Percentiles rank a stretch among this genome's conserved stretches.
Evolutionary conservation across 2,888 invertebrate genomes (phyloP).

Genomic region (Priocnemis perturbator): DNA sequence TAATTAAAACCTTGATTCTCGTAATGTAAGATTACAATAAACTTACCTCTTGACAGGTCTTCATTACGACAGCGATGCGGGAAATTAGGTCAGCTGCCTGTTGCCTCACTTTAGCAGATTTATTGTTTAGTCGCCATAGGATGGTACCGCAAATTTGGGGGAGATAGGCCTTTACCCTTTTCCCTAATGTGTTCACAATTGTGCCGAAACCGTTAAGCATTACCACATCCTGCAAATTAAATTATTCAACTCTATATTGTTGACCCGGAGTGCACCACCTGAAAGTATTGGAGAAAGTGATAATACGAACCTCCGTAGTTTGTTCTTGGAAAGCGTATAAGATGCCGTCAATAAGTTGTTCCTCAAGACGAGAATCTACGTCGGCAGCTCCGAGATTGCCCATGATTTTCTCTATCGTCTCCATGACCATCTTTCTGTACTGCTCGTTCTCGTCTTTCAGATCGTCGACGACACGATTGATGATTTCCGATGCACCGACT

Average conservation of each 20-base stretch:
- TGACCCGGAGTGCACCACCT: too few relatives aligned
- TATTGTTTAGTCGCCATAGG: slow-evolving; percentile 99
- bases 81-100: slow-evolving; percentile 99
- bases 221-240: slow-evolving; percentile 88
- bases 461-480: slow-evolving; percentile 98
- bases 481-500: slow-evolving; percentile 99
- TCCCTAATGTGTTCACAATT: slow-evolving; percentile 97
- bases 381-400: slow-evolving; percentile 98
- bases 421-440: slow-evolving; percentile 99
- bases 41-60: slow-evolving; percentile 95
- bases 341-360: slow-evolving; percentile 99
- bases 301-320: slow-evolving; percentile 88
- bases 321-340: slow-evolving; percentile 99
- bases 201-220: slow-evolving; percentile 99
- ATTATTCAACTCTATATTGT: not conserved
- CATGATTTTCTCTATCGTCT: slow-evolving; percentile 99
- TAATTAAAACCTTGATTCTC: slow-evolving; percentile 7
- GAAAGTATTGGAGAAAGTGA: not conserved
- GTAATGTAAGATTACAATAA: not conserved
- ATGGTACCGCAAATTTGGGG: slow-evolving; percentile 99
- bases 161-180: slow-evolving; percentile 97
- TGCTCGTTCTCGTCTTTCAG: slow-evolving; percentile 99
- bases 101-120: slow-evolving; percentile 98
- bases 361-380: slow-evolving; percentile 97
- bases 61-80: slow-evolving; percentile 99